Percentiles rank a stretch among this genome's conserved stretches.
These are phyloP conservation scores for Pyralis farinalis DNA, from an alignment of 2,888 invertebrate species.

Conservation along the genomic window DNA sequence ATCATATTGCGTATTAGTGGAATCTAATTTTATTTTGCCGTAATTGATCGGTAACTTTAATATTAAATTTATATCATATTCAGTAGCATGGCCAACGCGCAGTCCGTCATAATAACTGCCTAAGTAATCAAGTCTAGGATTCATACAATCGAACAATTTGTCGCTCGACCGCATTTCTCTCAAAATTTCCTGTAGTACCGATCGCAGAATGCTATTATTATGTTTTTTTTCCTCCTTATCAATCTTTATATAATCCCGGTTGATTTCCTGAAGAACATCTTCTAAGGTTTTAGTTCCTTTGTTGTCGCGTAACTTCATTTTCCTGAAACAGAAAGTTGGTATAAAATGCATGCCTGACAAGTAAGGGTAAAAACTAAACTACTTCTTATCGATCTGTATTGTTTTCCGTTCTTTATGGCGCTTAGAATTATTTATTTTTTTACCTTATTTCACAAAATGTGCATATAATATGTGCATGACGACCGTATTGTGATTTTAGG, in stretches of 20 bases:
- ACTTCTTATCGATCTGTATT: no score
- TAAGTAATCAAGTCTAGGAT: conserved; percentile 48
- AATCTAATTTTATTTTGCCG: conserved; percentile 38
- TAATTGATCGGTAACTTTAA: conserved; percentile 46
- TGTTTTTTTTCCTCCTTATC: conserved; percentile 36
- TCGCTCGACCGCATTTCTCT: conserved; percentile 39
- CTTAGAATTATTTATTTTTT: no score
- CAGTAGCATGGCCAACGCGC: conserved; percentile 51
- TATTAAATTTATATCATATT: conserved; percentile 53
- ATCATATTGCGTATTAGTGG: conserved; percentile 29
- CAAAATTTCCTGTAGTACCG: conserved; percentile 39
- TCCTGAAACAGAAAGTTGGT: conserved; percentile 25
- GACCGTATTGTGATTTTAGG: no score
- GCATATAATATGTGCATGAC: no score
- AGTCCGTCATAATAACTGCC: conserved; percentile 57
- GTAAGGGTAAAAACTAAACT: no score
- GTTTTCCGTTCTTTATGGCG: no score
- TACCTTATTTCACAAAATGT: no score
- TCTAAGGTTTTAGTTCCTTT: conserved; percentile 31
- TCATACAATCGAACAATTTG: conserved; percentile 42
- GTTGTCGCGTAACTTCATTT: conserved; percentile 13
- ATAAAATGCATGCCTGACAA: no score
- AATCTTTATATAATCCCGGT: conserved; percentile 38
- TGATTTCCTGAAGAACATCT: conserved; percentile 39
- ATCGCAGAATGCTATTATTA: conserved; percentile 41